Base-by-base conservation (phyloP, 1,140 invertebrate species). In the Drosophila rhopaloa region DNA sequence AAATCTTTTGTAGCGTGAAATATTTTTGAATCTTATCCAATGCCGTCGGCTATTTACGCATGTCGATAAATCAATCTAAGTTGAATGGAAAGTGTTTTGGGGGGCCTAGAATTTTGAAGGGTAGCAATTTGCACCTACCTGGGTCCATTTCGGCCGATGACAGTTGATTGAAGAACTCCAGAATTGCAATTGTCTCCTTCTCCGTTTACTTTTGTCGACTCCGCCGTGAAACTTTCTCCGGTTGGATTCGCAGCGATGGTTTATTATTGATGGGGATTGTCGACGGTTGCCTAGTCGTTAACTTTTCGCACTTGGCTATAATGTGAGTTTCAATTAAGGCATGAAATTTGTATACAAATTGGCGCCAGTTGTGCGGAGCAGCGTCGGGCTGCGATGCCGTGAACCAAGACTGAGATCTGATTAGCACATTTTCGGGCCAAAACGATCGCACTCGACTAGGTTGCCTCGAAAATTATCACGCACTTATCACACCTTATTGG, bases 261-360 rank as follows among this genome's bases (percentile, higher is more conserved):
- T n/a, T n/a, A 32, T 27, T 6, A 43, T 19, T 24, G 24, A 13
- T 41, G 67, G 27, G 32, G 38, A 37, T 53, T 19, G 40, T 37
- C 35, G 48, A 35, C 27, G 35, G 55, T 61, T 60, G 59, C 14
- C 55, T 65, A 79, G 60, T 81, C 82, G 82, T 82, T 86, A 88
- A 88, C 62, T 86, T 83, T 72, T 88, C 84, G 63, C 83, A 88
- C 83, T 86, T 80, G 84, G 72, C 71, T 73, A 63, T 86, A 89
- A 89, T 86, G 79, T 89, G 81, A 76, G 79, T 89, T 86, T 88
- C 84, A 86, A 86, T 86, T 89, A 86, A 83, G 84, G 83, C 84
- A 88, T 86, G 79, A 83, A 86, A 86, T 89, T 86, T 89, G 67
- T 79, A 77, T 76, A 86, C 83, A 86, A 86, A 86, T 88, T 86